Base-by-base conservation (phyloP, 2,888 invertebrate species). In the Tuberolachnus salignus region DNA sequence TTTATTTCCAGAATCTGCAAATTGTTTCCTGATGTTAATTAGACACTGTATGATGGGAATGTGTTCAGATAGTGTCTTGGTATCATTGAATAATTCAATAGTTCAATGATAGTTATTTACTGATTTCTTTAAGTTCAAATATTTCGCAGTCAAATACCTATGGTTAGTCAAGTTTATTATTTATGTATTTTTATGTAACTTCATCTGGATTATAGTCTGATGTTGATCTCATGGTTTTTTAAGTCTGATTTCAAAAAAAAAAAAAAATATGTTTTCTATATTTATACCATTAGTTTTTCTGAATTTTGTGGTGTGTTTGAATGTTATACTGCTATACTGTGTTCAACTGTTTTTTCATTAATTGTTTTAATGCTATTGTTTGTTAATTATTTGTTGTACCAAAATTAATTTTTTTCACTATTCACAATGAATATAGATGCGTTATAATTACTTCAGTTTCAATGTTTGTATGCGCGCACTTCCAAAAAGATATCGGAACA, bases 1-100 rank as follows among this genome's bases (percentile, higher is more conserved):
- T 75, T 57, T 75, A 75, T 67, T 74, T 75, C 55, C 75, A 75
- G 75, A 75, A 67, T 57, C 66, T 57, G 46, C 26, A 44, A 53
- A 57, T 49, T 67, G 75, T 75, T 67, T 75, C 66, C 75, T 57
- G 46, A 46, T 4, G 26, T 64, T 66, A 46, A 75, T 53, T 74
- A 67, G 66, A 67, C 19, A 49, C 10, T 75, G 75, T 67, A 46
- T 49, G 64, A 57, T 75, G 66, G 67, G 26, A 55, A 67, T 23
- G 21, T 67, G 19, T 67, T 66, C 63, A 53, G 9, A 72, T 61
- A 51, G 2, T 59, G 19, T 71, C 59, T 71, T 46, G 46, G 13
- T n/a, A 46, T 46, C 71, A 26, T 71, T 71, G 46, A 61, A 72
- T 72, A 26, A 34, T n/a, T n/a, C 49, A 19, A 34, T 34, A 34